Base-by-base conservation (phyloP, 2,113 vertebrate species). In the Apteryx mantelli region DNA sequence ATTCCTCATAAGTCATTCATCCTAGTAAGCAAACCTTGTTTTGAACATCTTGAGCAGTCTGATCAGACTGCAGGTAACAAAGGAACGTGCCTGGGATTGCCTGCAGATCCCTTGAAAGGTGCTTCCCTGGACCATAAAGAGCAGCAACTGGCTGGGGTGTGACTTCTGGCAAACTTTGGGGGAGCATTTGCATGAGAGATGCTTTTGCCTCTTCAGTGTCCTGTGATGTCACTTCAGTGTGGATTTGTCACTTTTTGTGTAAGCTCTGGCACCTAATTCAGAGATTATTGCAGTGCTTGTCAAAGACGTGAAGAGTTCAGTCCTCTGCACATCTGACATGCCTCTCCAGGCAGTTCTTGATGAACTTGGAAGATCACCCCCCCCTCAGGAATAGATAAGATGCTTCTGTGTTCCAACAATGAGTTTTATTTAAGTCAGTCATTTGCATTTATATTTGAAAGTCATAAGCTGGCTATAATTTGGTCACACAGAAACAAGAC, bases 191-290 rank as follows among this genome's bases (percentile, higher is more conserved):
- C 82, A 70, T 40, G 20, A 79, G 81, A 79, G 42, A 40, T 60
- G 36, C 0, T 89, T 94, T 86, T 73, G 73, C 80, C n/a, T 95
- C 56, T 77, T 48, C 46, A 28, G 46, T 88, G 38, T 96, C 84
- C 61, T 88, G 46, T 87, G 64, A 16, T 82, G 36, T 34, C 0
- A 63, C 86, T 88, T 84, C 4, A 2, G 13, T 73, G 34, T 58
- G 92, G 81, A 89, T 93, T 95, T 97, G 86, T 93, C 58, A 13
- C 63, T 84, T 81, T 18, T 80, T 64, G 36, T 77, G 95, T 30
- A 80, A 60, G 66, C 66, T 93, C 13, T 44, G 73, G 53, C 34
- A 63, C 53, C 6, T 87, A 81, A 94, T 89, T 88, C 75, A 48
- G 63, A 65, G 84, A 88, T 95, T 87, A 93, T 82, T 40, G 28